These are phyloP conservation scores for Desoria tigrina DNA, from an alignment of 2,888 invertebrate genomes.

Conservation along the genomic window DNA sequence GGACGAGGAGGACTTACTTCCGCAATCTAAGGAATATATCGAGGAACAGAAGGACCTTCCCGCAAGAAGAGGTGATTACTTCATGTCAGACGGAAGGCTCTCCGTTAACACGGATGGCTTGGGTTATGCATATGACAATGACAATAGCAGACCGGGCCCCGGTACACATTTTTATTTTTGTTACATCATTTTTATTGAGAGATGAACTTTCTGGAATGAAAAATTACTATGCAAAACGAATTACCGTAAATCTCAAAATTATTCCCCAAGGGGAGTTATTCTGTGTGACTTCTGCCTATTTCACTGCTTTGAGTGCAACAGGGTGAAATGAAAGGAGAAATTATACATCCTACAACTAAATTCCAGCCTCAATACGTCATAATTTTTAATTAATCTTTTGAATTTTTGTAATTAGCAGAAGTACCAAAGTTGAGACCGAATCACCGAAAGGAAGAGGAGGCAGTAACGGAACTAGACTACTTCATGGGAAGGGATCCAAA, in stretches of 20 bases:
- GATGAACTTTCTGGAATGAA: too few relatives aligned
- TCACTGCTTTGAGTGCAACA: too few relatives aligned
- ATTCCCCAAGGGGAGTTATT: too few relatives aligned
- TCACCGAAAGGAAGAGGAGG: background rate
- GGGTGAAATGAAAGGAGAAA: too few relatives aligned
- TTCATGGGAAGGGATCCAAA: slow-evolving; percentile 25
- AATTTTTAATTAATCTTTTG: too few relatives aligned
- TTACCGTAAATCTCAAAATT: too few relatives aligned
- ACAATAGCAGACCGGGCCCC: background rate
- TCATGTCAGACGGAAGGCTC: slow-evolving; percentile 11
- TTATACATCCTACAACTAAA: too few relatives aligned
- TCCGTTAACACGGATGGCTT: slow-evolving; percentile 1
- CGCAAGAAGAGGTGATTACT: slow-evolving; percentile 16
- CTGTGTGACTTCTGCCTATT: too few relatives aligned
- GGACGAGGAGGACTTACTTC: background rate
- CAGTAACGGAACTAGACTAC: background rate
- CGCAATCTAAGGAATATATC: too few relatives aligned
- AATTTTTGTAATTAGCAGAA: background rate
- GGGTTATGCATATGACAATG: slow-evolving; percentile 1
- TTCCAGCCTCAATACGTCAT: too few relatives aligned
- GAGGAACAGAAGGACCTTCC: background rate
- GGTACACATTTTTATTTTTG: slow-evolving; percentile 3
- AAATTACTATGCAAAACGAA: too few relatives aligned
- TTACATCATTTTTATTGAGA: too few relatives aligned
- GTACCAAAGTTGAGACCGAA: background rate